phyloP scores from a whole-genome alignment of 2,113 vertebrate species.

The Condylura cristata region DNA sequence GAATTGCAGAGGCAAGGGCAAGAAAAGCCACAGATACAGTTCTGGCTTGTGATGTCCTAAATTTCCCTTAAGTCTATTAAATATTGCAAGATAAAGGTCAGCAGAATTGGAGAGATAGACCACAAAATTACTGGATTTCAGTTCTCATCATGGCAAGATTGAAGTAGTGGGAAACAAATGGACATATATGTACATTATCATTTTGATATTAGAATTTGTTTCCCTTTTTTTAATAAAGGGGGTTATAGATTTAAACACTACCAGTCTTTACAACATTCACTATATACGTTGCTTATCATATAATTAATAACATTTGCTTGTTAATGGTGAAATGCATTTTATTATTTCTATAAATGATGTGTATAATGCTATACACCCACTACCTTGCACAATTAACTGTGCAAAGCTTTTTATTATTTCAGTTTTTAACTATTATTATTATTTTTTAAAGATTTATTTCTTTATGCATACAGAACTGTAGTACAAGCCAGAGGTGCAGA shows the following conservation, averaged over 20 bases:
- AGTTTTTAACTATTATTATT: no score
- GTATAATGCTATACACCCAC: not conserved
- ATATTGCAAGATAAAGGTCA: conserved; percentile 62
- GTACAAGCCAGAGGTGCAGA: no score
- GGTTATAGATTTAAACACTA: not conserved
- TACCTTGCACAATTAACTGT: not conserved
- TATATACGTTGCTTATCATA: not conserved
- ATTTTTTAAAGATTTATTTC: no score
- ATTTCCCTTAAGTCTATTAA: conserved; percentile 72
- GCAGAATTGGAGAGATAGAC: conserved; percentile 52
- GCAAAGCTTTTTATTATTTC: no score
- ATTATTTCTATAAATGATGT: not conserved
- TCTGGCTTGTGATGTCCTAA: conserved; percentile 54
- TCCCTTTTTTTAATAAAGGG: not conserved
- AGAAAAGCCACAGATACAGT: conserved; percentile 56
- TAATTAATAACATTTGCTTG: not conserved
- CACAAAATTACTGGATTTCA: conserved; percentile 56
- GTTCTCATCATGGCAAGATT: not conserved
- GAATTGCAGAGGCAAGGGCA: conserved; percentile 50
- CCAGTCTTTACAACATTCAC: not conserved
- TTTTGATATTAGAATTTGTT: conserved; percentile 42
- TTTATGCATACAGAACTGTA: no score
- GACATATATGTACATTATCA: not conserved
- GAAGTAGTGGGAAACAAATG: not conserved
- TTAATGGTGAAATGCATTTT: conserved; percentile 3